Percentiles rank a stretch among this genome's conserved stretches.
These are phyloP conservation scores for Progne subis DNA, from an alignment of 2,113 vertebrate genomes.

Conservation along the genomic window DNA sequence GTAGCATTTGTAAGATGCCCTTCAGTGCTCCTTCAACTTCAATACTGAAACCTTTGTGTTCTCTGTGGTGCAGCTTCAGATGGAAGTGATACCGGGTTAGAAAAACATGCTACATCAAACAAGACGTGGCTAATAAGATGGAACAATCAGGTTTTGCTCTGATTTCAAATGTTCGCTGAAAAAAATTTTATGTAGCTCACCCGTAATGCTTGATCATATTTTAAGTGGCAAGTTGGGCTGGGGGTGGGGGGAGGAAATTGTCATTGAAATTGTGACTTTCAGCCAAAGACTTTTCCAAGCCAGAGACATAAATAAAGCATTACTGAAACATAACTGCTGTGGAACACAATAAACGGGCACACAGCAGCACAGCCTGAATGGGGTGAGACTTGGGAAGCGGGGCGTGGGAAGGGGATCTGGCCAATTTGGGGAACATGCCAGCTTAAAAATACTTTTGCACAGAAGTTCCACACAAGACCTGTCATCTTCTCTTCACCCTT, in stretches of 20 bases:
- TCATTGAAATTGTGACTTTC: constrained; percentile 37
- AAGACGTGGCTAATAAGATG: constrained; percentile 18
- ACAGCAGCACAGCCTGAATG: background rate
- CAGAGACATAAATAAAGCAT: background rate
- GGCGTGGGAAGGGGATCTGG: background rate
- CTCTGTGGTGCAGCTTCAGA: constrained; percentile 47
- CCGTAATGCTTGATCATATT: constrained; percentile 13
- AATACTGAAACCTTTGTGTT: constrained; percentile 52
- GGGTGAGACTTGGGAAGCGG: background rate
- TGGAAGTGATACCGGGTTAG: constrained; percentile 43
- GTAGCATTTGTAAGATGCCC: constrained; percentile 35
- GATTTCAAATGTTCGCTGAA: constrained; percentile 47
- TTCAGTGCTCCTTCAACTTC: constrained; percentile 43
- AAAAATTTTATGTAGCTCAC: constrained; percentile 9
- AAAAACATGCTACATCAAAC: constrained; percentile 40
- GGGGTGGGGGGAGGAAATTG: background rate
- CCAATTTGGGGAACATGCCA: background rate
- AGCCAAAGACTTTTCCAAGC: constrained; percentile 39
- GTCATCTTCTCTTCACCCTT: background rate
- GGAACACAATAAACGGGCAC: background rate
- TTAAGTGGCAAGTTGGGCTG: constrained; percentile 1
- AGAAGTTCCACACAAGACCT: background rate
- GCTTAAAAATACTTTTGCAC: background rate
- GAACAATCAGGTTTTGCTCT: constrained; percentile 36
- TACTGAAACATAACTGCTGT: background rate